Conservation (phyloP, 2,113 vertebrate genomes). For the Illadopsis cleaveri region DNA sequence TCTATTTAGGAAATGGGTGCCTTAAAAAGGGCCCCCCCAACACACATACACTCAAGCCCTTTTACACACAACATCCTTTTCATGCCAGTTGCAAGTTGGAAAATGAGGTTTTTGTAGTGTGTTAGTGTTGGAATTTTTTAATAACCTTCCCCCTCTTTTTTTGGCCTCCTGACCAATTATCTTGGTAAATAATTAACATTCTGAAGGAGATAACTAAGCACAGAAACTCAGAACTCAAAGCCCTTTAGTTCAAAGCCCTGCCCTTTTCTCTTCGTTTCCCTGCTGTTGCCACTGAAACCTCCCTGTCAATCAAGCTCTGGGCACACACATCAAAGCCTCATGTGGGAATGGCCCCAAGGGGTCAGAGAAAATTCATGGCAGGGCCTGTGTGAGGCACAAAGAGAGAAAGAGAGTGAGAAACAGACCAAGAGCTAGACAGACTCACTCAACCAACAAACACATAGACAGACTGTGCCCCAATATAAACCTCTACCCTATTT, state of each 20-base stretch:
- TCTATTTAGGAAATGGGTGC: constrained; percentile 70
- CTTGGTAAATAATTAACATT: constrained; percentile 73
- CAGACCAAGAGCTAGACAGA: constrained; percentile 52
- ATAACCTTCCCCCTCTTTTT: constrained; percentile 64
- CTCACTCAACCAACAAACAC: constrained; percentile 14
- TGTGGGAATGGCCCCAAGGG: constrained; percentile 80
- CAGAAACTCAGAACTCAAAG: constrained; percentile 77
- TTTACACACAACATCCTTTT: constrained; percentile 74
- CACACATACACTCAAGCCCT: constrained; percentile 40
- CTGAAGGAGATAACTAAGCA: constrained; percentile 78
- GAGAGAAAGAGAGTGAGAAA: constrained; percentile 49
- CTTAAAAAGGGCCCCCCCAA: constrained; percentile 28
- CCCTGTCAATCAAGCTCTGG: constrained; percentile 82
- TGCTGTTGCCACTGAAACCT: constrained; percentile 80
- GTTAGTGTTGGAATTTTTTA: constrained; percentile 71
- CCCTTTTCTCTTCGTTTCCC: constrained; percentile 74
- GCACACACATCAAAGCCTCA: constrained; percentile 91
- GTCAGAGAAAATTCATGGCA: constrained; percentile 80
- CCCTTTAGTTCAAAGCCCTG: constrained; percentile 78
- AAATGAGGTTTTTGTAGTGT: constrained; percentile 62
- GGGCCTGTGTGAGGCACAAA: constrained; percentile 67
- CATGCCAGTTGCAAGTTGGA: constrained; percentile 68
- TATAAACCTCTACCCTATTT: constrained; percentile 33
- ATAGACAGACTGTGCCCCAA: background rate
- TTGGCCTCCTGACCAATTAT: constrained; percentile 61